Evolutionary conservation across 1,140 invertebrate genomes (phyloP), one percentile per base, ranked within the genome.

Genomic region (Lepidotrigona ventralis): DNA sequence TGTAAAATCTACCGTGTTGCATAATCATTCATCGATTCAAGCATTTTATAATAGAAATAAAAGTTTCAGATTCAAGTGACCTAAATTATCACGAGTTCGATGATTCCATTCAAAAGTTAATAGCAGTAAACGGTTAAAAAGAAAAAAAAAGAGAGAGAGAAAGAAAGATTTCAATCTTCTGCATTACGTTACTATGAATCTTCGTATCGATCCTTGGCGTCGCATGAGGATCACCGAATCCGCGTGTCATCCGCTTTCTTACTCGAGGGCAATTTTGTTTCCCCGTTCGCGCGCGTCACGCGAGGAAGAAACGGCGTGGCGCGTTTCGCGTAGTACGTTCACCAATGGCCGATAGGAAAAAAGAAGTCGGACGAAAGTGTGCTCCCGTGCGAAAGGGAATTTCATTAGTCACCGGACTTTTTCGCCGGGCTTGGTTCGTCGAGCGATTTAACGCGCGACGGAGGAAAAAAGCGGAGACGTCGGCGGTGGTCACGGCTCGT

Each of bases 341-440:
- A 2, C 51, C 6, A 46, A 19, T 23, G 72, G 12, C 11, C 33
- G 46, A 23, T 53, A 23, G 14, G 74, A 83, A 46, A 70, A 86
- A 86, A 86, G 70, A 54, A 76, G 56, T 60, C 70, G 46, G 75
- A 39, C 29, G 58, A 72, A 73, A 88, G 81, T 46, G 64, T 56
- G 68, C 53, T 53, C 46, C 46, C 69, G 75, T 53, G 75, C 75
- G 75, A 72, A 60, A 63, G 76, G 60, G 81, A 83, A 83, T 79
- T 83, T 83, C 81, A 79, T 83, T 83, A 79, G 73, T 85, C 64
- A 89, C 79, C 60, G 81, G 66, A 4, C 68, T 83, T 83, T 83
- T 83, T 83, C 81, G 75, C 54, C 53, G 21, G 63, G 83, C 63
- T 68, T 60, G 75, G 71, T 79, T 83, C 75, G 76, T 72, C 66